Conservation (phyloP, 1,140 invertebrate genomes). For the Cydia strobilella region DNA sequence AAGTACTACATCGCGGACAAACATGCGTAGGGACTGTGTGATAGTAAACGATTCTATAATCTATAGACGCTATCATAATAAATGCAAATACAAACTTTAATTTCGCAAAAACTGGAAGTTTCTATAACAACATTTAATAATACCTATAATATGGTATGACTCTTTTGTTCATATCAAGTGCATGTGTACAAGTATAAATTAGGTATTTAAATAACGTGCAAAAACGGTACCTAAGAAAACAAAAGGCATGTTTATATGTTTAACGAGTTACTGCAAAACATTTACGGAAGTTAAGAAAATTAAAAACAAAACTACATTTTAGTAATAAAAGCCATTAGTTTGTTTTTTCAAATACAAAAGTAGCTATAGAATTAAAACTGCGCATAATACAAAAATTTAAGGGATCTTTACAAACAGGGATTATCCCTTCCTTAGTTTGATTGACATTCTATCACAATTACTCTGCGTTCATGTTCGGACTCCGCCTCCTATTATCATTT, state of each 20-base stretch:
- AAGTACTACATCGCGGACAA: too few relatives aligned
- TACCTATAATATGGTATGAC: too few relatives aligned
- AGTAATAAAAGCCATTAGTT: background rate
- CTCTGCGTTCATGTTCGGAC: constrained; percentile 1
- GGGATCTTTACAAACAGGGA: background rate
- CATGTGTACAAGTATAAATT: too few relatives aligned
- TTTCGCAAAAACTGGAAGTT: too few relatives aligned
- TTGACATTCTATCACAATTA: constrained; percentile 9
- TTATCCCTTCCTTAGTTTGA: constrained; percentile 12
- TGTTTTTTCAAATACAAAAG: background rate
- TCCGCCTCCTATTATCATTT: constrained; percentile 3
- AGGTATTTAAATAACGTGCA: too few relatives aligned
- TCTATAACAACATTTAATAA: too few relatives aligned
- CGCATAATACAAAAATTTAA: background rate
- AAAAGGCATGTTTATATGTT: constrained; percentile 41
- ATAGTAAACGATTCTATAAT: too few relatives aligned
- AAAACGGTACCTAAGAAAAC: constrained; percentile 40
- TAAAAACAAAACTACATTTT: background rate
- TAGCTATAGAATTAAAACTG: background rate
- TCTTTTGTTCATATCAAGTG: too few relatives aligned
- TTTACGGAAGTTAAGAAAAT: background rate
- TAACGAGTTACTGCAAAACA: background rate
- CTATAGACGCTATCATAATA: too few relatives aligned
- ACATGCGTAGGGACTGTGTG: too few relatives aligned
- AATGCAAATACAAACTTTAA: too few relatives aligned